Evolutionary conservation across 1,140 invertebrate species (phyloP).

Genomic region (Pogonomyrmex californicus): DNA sequence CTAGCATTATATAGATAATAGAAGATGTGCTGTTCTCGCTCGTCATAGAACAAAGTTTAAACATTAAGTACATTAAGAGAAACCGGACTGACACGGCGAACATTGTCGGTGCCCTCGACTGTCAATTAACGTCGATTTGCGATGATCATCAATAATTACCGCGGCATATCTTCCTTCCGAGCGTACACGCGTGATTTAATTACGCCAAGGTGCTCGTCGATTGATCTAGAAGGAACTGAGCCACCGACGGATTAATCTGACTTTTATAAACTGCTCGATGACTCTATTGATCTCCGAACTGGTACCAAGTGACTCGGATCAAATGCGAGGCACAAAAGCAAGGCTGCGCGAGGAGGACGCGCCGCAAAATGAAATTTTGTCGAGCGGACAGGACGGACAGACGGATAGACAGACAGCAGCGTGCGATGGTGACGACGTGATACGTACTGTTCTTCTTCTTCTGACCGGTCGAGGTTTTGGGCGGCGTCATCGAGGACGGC

Average conservation of each 20-base stretch:
- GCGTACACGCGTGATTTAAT: slow-evolving; percentile 17
- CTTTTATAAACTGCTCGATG: slow-evolving; percentile 1
- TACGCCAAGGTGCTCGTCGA: not conserved
- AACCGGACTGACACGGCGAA: not conserved
- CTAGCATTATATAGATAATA: slow-evolving; percentile 24
- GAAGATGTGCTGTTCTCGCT: not conserved
- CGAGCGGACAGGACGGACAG: slow-evolving; percentile 5
- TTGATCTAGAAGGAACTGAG: not conserved
- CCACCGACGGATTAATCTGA: not conserved
- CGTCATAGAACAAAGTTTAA: not conserved
- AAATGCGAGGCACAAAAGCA: slow-evolving; percentile 22
- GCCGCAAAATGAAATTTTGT: slow-evolving; percentile 25
- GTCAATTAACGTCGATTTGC: slow-evolving; percentile 40
- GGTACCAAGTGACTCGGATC: not conserved
- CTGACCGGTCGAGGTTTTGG: slow-evolving; percentile 85
- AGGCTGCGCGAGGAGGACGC: slow-evolving; percentile 5
- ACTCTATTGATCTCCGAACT: slow-evolving; percentile 1
- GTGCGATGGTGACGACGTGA: slow-evolving; percentile 20
- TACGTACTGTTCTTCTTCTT: slow-evolving; percentile 87
- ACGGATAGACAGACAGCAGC: slow-evolving; percentile 16
- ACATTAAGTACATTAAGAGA: not conserved
- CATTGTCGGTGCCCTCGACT: not conserved
- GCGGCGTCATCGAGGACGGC: slow-evolving; percentile 83
- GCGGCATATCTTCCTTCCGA: not conserved
- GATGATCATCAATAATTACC: slow-evolving; percentile 42